These are phyloP conservation scores for Henricia sp. DNA, from an alignment of 53 echinoderm and acorn worm genomes.

Conservation along the genomic window DNA sequence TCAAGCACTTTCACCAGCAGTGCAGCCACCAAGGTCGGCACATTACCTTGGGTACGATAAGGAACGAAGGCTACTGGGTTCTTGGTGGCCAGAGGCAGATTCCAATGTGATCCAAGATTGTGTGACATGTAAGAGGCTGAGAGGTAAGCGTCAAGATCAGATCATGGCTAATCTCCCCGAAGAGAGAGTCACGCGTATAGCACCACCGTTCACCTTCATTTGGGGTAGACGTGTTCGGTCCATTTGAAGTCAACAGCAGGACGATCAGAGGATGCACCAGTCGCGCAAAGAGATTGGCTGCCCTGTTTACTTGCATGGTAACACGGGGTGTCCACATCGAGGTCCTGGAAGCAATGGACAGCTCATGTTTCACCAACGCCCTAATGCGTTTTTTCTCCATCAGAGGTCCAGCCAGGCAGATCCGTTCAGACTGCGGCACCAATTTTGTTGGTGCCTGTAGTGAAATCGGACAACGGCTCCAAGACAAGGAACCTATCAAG, in stretches of 20 bases:
- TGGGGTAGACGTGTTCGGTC: slow-evolving; percentile 51
- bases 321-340: no score
- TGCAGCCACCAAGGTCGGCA: no score
- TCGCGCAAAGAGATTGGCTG: slow-evolving; percentile 2
- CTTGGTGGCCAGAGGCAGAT: slow-evolving; percentile 56
- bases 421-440: no score
- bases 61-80: no score
- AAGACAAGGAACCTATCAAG: slow-evolving; percentile 59
- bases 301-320: slow-evolving; percentile 18
- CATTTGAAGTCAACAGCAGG: slow-evolving; percentile 23
- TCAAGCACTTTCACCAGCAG: no score
- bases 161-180: slow-evolving; percentile 46
- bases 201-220: slow-evolving; percentile 48
- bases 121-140: slow-evolving; percentile 3
- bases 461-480: slow-evolving; percentile 24
- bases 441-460: slow-evolving; percentile 53
- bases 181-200: slow-evolving; percentile 46
- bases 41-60: no score
- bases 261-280: slow-evolving; percentile 39
- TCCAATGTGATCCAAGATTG: slow-evolving; percentile 25
- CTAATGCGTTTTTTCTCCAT: slow-evolving; percentile 18
- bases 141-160: slow-evolving; percentile 22
- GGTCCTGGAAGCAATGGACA: no score
- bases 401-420: no score
- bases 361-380: slow-evolving; percentile 27